Percentiles rank a stretch among this genome's conserved stretches.
Evolutionary conservation across 2,888 invertebrate species (phyloP).

Genomic region (Lottia gigantea): DNA sequence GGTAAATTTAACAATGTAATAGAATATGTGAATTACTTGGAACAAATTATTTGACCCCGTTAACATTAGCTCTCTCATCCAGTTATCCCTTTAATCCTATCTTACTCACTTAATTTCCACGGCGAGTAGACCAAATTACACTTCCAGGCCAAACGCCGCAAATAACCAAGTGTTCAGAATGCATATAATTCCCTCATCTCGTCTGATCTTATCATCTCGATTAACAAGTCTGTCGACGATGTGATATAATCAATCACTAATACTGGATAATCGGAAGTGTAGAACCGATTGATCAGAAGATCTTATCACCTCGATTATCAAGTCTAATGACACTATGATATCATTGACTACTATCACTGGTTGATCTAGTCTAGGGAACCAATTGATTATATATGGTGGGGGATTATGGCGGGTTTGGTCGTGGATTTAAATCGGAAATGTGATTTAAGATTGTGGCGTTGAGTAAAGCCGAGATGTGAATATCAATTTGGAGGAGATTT

Average conservation of each 20-base stretch:
- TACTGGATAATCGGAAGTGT: too few relatives aligned
- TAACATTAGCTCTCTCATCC: conserved; percentile 7
- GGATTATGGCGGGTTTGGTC: background rate
- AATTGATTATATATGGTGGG: background rate
- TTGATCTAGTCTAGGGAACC: background rate
- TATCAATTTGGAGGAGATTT: background rate
- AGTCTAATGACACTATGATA: too few relatives aligned
- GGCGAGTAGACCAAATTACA: conserved; percentile 22
- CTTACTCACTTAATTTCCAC: conserved; percentile 27
- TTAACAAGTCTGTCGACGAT: too few relatives aligned
- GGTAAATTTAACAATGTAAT: conserved; percentile 10
- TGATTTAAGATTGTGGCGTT: conserved; percentile 3
- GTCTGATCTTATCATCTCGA: background rate
- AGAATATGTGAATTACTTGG: background rate
- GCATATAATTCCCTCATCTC: conserved; percentile 2
- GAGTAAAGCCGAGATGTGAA: conserved; percentile 4
- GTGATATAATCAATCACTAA: too few relatives aligned
- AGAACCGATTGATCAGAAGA: too few relatives aligned
- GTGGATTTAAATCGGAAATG: conserved; percentile 4
- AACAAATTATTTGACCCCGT: conserved; percentile 2
- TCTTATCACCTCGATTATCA: too few relatives aligned
- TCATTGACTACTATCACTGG: too few relatives aligned
- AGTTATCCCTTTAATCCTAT: conserved; percentile 17
- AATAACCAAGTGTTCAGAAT: background rate
- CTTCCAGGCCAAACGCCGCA: conserved; percentile 12